Percentiles rank a stretch among this genome's conserved stretches.
These are phyloP conservation scores for Microchrysa polita DNA, from an alignment of 2,888 invertebrate species.

Conservation along the genomic window DNA sequence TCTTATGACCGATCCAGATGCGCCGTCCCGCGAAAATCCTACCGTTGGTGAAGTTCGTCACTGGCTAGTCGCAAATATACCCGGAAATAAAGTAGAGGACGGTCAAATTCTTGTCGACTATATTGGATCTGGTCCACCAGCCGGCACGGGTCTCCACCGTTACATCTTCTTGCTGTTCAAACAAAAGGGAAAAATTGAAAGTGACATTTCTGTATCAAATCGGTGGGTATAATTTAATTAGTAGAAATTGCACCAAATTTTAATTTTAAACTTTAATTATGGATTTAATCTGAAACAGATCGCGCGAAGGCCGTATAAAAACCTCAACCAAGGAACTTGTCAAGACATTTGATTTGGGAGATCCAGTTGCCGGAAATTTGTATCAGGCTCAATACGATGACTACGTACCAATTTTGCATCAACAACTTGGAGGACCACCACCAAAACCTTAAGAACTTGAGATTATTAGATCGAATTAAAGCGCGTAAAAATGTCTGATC, in stretches of 20 bases:
- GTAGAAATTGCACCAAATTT: no score
- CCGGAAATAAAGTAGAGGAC: slow-evolving; percentile 72
- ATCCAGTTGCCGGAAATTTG: slow-evolving; percentile 83
- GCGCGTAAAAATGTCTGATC: no score
- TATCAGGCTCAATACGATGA: slow-evolving; percentile 84
- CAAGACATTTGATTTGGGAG: slow-evolving; percentile 79
- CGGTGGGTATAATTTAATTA: not conserved
- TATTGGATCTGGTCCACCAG: slow-evolving; percentile 86
- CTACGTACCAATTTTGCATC: slow-evolving; percentile 82
- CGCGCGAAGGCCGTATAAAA: slow-evolving; percentile 62
- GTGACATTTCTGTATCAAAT: slow-evolving; percentile 20
- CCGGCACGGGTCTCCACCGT: slow-evolving; percentile 78
- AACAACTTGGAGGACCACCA: slow-evolving; percentile 69
- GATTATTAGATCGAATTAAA: no score
- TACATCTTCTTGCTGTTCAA: slow-evolving; percentile 82
- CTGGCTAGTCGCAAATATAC: slow-evolving; percentile 90
- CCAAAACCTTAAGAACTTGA: slow-evolving; percentile 28
- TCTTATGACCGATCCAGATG: slow-evolving; percentile 81
- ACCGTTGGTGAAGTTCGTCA: slow-evolving; percentile 89
- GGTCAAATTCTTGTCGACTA: slow-evolving; percentile 83
- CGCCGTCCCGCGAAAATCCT: slow-evolving; percentile 84
- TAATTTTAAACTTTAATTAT: no score
- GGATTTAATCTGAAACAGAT: not conserved
- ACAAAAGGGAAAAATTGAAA: slow-evolving; percentile 69
- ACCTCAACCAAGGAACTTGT: slow-evolving; percentile 78